Percentiles rank a stretch among this genome's conserved stretches.
Evolutionary conservation across 2,797 vertebrate species (phyloP).

Genomic region (Scarus forsteni): DNA sequence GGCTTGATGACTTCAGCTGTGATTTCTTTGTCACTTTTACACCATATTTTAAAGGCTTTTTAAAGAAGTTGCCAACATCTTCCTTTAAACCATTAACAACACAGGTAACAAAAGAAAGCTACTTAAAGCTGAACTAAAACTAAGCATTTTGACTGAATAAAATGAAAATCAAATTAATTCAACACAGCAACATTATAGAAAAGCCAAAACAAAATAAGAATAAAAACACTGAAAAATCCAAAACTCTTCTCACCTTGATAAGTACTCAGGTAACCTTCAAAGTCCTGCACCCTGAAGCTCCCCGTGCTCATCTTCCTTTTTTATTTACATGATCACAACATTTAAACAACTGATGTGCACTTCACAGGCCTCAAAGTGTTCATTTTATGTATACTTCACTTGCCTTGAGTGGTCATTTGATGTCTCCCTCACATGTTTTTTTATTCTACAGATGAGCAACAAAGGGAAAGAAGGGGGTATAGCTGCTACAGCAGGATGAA

Average conservation of each 20-base stretch:
- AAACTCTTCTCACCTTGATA: background rate
- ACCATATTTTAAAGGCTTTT: too few species aligned
- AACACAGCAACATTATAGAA: too few species aligned
- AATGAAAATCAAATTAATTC: too few species aligned
- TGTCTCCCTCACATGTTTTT: slow-evolving; percentile 47
- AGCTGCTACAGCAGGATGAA: slow-evolving; percentile 52
- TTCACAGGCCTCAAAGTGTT: slow-evolving; percentile 52
- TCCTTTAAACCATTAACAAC: too few species aligned
- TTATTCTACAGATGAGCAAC: slow-evolving; percentile 31
- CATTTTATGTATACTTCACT: slow-evolving; percentile 68
- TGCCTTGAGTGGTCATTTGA: slow-evolving; percentile 56
- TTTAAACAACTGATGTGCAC: slow-evolving; percentile 59
- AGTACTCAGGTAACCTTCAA: slow-evolving; percentile 48
- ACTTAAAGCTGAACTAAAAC: too few species aligned
- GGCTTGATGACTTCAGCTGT: too few species aligned
- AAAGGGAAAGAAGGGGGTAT: slow-evolving; percentile 47
- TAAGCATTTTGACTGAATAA: too few species aligned
- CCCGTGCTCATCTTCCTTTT: slow-evolving; percentile 15
- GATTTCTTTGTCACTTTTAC: too few species aligned
- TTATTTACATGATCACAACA: slow-evolving; percentile 53
- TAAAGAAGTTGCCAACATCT: too few species aligned
- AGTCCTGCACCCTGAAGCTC: slow-evolving; percentile 30
- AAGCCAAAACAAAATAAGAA: too few species aligned
- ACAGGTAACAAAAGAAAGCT: too few species aligned
- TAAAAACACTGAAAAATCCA: too few species aligned